Evolutionary conservation across 1,140 invertebrate species (phyloP), one percentile per base, ranked within the genome.

Genomic region (Hestina assimilis): DNA sequence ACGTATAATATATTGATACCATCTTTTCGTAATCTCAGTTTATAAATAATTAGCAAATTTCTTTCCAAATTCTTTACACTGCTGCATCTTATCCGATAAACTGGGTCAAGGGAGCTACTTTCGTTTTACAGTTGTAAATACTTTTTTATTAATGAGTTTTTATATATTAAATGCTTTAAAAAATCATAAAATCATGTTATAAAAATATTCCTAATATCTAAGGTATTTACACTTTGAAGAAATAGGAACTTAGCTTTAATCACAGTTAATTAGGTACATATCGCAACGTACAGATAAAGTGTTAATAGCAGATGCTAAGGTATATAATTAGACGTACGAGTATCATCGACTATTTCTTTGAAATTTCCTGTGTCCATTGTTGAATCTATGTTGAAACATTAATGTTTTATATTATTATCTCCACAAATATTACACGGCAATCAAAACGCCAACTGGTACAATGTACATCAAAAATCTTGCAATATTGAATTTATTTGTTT

Each of bases 331-430:
- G 31, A 33, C 11, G 7, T 15, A 33, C n/a, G n/a, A n/a, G n/a
- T n/a, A n/a, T 3, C 33, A 38, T 19, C 33, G 28, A 31, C 28
- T 8, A 3, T 38, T 38, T 38, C 19, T 17, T 38, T 38, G 14
- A 38, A 17, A 38, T 1, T 38, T 38, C 15, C 33, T 19, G 17
- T n/a, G 7, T 5, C n/a, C 19, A 38, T 33, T 33, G 31, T 17
- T 14, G 31, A 14, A 23, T 23, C 24, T 12, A 48, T 63, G 24
- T 31, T 41, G 47, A 48, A 63, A 57, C 41, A 21, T 15, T 45
- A 62, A 50, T 58, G 48, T 48, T 53, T 57, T 52, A 31, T 28
- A 42, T 54, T n/a, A n/a, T n/a, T n/a, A n/a, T n/a, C n/a, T n/a
- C n/a, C n/a, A 23, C 4, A 41, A n/a, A 48, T 4, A 40, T 40